Base-by-base conservation (phyloP, 2,113 vertebrate species). In the Sigmodon hispidus region DNA sequence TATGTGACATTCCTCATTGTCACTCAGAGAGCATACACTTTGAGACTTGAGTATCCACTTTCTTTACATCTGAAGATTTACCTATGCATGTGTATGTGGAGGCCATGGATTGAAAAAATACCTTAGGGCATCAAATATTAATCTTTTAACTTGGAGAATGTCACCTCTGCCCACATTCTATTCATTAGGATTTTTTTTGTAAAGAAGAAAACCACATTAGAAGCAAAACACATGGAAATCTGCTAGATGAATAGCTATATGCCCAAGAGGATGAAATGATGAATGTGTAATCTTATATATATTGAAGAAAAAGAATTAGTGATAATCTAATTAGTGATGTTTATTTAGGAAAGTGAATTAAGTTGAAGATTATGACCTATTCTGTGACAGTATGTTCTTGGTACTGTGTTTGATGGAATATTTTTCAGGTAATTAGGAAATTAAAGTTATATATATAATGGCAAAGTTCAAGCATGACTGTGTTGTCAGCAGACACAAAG, bases 321-420 rank as follows among this genome's bases (percentile, higher is more conserved):
- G n/a, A n/a, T n/a, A n/a, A n/a, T n/a, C n/a, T n/a, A 94, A 89
- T 55, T 5, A 52, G 1, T n/a, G 12, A 43, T 85, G 77, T 89
- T 94, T 95, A 89, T 22, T 87, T 72, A 40, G 34, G 73, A 87
- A 63, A 93, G 17, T 72, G 52, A 63, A 48, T 79, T 31, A 84
- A 1, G 21, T 75, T 36, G 63, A 79, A 73, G 48, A 79, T 88
- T n/a, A 69, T 55, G 36, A 95, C 2, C 5, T 59, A 12, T 67
- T 21, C 80, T 90, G 24, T n/a, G 8, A 90, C 85, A 61, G 0
- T 70, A 63, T 93, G 63, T 89, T 92, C 6, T 89, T 91, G 26
- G 15, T 89, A 21, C 40, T 76, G n/a, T 92, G 31, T 87, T 95
- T 95, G 63, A 45, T 75, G 36, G 26, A 36, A 4, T 72, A 52